These are phyloP conservation scores for Spialia ferax DNA, from an alignment of 2,888 invertebrate genomes.

Conservation along the genomic window DNA sequence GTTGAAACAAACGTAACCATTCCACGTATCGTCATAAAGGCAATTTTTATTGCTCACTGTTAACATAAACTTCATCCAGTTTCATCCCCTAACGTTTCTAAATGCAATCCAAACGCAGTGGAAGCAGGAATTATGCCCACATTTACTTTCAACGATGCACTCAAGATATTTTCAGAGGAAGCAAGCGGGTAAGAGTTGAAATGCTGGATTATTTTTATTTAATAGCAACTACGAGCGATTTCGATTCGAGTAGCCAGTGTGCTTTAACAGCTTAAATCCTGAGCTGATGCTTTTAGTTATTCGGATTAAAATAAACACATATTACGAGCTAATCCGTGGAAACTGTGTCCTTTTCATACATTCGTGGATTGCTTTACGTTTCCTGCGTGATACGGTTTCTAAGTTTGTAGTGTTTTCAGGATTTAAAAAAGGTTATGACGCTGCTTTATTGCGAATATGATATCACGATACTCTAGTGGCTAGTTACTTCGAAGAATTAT, in stretches of 20 bases:
- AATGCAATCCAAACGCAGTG: slow-evolving; percentile 83
- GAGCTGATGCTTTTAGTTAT: slow-evolving; percentile 32
- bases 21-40: slow-evolving; percentile 84
- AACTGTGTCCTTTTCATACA: background rate
- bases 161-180: slow-evolving; percentile 77
- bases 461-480: too few relatives aligned
- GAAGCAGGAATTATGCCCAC: slow-evolving; percentile 78
- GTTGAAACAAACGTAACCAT: slow-evolving; percentile 76
- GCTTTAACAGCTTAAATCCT: slow-evolving; percentile 32
- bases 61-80: slow-evolving; percentile 82
- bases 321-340: slow-evolving; percentile 32
- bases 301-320: slow-evolving; percentile 36
- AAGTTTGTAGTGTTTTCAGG: background rate
- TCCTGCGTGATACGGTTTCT: background rate
- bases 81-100: slow-evolving; percentile 78
- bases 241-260: slow-evolving; percentile 43
- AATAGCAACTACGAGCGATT: slow-evolving; percentile 50
- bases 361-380: slow-evolving; percentile 14
- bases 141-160: slow-evolving; percentile 85
- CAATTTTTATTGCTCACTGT: slow-evolving; percentile 83
- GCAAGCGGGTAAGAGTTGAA: slow-evolving; percentile 65
- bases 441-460: too few relatives aligned
- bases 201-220: slow-evolving; percentile 74
- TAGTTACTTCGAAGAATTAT: too few relatives aligned
- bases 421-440: background rate